These are phyloP conservation scores for Agrenia bidenticulata DNA, from an alignment of 2,888 invertebrate species.

Conservation along the genomic window DNA sequence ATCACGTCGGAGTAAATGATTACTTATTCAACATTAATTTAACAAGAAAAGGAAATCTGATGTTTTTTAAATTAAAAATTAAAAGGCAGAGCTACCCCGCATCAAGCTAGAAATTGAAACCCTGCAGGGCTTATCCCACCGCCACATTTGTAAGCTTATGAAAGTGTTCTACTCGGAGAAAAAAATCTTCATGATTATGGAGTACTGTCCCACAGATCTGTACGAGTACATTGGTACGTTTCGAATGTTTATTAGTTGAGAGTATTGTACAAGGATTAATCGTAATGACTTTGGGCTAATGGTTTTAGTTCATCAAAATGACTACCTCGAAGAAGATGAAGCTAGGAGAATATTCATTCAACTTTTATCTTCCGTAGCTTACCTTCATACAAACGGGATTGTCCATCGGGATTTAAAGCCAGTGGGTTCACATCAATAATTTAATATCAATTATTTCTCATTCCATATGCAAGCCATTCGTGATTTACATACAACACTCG, in stretches of 20 bases:
- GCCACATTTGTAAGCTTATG: constrained; percentile 73
- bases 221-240: constrained; percentile 72
- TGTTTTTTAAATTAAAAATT: constrained; percentile 35
- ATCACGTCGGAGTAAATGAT: constrained; percentile 61
- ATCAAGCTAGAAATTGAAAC: constrained; percentile 72
- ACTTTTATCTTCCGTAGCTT: constrained; percentile 74
- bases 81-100: constrained; percentile 69
- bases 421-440: too few relatives aligned
- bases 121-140: constrained; percentile 68
- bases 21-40: neutral
- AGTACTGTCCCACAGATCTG: constrained; percentile 78
- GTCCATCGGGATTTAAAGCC: constrained; percentile 80
- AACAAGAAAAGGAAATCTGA: neutral
- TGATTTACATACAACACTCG: too few relatives aligned
- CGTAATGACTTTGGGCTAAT: too few relatives aligned
- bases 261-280: too few relatives aligned
- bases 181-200: constrained; percentile 72
- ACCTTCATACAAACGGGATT: constrained; percentile 71
- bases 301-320: constrained; percentile 65
- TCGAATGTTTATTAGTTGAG: too few relatives aligned
- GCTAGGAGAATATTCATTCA: constrained; percentile 73
- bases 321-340: constrained; percentile 67
- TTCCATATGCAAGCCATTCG: too few relatives aligned
- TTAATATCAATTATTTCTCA: too few relatives aligned
- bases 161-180: constrained; percentile 74